Evolutionary conservation across 2,888 invertebrate genomes (phyloP).

Genomic region (Himalopsyche kuldschensis): DNA sequence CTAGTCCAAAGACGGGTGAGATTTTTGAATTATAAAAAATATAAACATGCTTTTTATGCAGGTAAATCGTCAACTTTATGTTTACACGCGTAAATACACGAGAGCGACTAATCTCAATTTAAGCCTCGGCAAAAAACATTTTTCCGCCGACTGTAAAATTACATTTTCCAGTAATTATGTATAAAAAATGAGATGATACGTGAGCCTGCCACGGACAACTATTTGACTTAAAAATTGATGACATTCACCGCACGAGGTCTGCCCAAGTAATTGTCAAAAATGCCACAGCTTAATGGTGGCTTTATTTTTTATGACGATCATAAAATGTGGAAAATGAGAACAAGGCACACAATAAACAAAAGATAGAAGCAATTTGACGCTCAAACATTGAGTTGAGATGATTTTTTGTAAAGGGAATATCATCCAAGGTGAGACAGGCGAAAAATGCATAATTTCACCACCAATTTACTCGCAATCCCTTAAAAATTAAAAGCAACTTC

Average conservation of each 20-base stretch:
- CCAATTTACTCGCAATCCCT: too few species aligned
- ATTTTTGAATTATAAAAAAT: background rate
- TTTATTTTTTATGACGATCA: constrained; percentile 27
- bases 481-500: too few species aligned
- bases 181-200: background rate
- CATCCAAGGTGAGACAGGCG: background rate
- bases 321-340: constrained; percentile 28
- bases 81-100: background rate
- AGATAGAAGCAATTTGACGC: constrained; percentile 15
- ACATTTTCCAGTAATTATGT: background rate
- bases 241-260: constrained; percentile 7
- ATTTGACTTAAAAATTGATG: constrained; percentile 17
- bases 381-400: background rate
- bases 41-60: background rate
- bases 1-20: background rate
- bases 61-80: background rate
- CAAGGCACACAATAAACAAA: constrained; percentile 20
- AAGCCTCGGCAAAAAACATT: background rate
- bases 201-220: background rate
- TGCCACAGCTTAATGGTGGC: constrained; percentile 24
- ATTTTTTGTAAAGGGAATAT: background rate
- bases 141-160: background rate
- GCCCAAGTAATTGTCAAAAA: constrained; percentile 23
- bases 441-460: background rate
- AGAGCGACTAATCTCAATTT: background rate